Percentiles rank a stretch among this genome's conserved stretches.
phyloP scores from a whole-genome alignment of 2,888 invertebrate genomes.

The Hypsopygia costalis region DNA sequence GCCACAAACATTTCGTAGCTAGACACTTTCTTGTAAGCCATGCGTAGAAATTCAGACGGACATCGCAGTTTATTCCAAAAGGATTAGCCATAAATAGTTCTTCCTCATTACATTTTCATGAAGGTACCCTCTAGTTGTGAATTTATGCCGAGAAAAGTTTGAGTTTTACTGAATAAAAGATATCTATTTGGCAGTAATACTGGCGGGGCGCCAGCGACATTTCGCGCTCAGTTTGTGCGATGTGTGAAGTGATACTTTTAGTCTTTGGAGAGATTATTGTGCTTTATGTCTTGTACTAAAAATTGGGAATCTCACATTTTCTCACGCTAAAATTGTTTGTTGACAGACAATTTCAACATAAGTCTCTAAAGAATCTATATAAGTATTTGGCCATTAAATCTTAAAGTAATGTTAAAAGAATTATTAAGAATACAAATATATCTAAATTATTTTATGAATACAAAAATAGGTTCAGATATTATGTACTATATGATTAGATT shows the following conservation, averaged over 20 bases:
- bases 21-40: slow-evolving; percentile 55
- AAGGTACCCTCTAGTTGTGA: slow-evolving; percentile 62
- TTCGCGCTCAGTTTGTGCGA: slow-evolving; percentile 43
- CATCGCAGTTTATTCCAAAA: slow-evolving; percentile 70
- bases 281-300: too few species aligned
- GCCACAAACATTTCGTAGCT: slow-evolving; percentile 42
- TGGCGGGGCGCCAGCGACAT: slow-evolving; percentile 62
- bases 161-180: slow-evolving; percentile 77
- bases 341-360: too few species aligned
- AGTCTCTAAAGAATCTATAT: too few species aligned
- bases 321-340: too few species aligned
- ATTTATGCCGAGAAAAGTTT: slow-evolving; percentile 76
- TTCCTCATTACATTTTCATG: slow-evolving; percentile 77
- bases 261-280: slow-evolving; percentile 1
- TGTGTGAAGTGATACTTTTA: slow-evolving; percentile 34
- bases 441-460: too few species aligned
- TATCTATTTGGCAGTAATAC: slow-evolving; percentile 68
- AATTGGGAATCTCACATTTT: too few species aligned
- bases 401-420: too few species aligned
- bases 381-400: too few species aligned
- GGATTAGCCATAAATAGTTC: slow-evolving; percentile 79
- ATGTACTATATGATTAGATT: too few species aligned
- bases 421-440: too few species aligned
- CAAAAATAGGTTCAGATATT: too few species aligned
- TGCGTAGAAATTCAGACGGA: slow-evolving; percentile 55